Evolutionary conservation across 2,888 invertebrate species (phyloP).

Genomic region (Brachypalpus laphriformis): DNA sequence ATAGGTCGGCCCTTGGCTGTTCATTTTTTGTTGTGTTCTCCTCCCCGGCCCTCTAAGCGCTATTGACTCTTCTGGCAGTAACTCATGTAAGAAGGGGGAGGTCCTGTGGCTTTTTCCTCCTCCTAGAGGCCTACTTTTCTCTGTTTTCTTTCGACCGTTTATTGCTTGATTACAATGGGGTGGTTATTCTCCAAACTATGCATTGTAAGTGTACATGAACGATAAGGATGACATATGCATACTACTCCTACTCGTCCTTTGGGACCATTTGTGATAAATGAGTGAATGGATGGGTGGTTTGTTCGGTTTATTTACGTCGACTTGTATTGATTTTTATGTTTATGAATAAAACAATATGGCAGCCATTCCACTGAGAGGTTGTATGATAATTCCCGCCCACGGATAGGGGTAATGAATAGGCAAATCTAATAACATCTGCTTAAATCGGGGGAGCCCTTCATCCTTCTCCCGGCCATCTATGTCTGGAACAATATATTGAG

Average conservation of each 20-base stretch:
- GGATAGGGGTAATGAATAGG: slow-evolving; percentile 8
- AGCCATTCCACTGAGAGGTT: slow-evolving; percentile 7
- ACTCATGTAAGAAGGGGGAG: not conserved
- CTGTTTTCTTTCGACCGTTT: not conserved
- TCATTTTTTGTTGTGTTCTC: not conserved
- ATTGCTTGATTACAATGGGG: slow-evolving; percentile 21
- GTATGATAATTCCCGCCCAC: not conserved
- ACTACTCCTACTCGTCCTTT: slow-evolving; percentile 11
- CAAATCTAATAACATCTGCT: slow-evolving; percentile 25
- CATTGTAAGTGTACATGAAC: not conserved
- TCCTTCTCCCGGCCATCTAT: not conserved
- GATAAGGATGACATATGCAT: slow-evolving; percentile 23
- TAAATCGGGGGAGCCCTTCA: not conserved
- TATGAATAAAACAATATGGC: slow-evolving; percentile 57
- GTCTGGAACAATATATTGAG: not conserved
- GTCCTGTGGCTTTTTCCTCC: not conserved
- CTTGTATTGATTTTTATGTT: slow-evolving; percentile 59
- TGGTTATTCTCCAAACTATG: not conserved
- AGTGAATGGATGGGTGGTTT: slow-evolving; percentile 10
- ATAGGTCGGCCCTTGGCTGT: slow-evolving; percentile 44
- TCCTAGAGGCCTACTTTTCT: not conserved
- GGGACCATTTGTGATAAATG: slow-evolving; percentile 27
- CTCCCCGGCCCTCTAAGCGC: not conserved
- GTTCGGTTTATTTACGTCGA: slow-evolving; percentile 48
- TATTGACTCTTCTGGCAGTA: not conserved